phyloP scores from a whole-genome alignment of 2,113 vertebrate species.

The Synodontis membranacea region DNA sequence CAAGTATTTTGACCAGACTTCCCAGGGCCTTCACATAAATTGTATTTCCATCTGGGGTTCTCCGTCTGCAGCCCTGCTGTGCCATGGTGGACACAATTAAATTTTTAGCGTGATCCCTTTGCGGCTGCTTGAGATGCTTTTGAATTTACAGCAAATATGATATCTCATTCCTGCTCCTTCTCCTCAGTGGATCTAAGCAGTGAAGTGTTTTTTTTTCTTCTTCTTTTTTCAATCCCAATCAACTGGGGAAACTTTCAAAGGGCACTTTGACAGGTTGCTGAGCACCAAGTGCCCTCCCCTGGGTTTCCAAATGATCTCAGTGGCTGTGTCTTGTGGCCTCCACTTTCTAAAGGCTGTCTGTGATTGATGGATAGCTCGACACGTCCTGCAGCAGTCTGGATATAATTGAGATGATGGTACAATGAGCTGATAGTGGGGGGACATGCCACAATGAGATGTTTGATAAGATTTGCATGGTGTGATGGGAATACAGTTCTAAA shows the following conservation, averaged over 20 bases:
- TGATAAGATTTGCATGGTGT: constrained; percentile 44
- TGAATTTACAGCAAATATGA: constrained; percentile 20
- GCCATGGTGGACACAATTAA: constrained; percentile 1
- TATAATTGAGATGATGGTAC: constrained; percentile 35
- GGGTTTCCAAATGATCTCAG: constrained; percentile 20
- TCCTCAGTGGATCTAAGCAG: neutral
- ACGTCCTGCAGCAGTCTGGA: constrained; percentile 31
- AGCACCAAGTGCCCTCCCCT: neutral
- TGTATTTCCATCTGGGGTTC: neutral
- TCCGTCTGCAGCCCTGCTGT: neutral
- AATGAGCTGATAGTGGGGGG: constrained; percentile 26
- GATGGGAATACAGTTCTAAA: constrained; percentile 6
- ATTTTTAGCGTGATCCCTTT: neutral
- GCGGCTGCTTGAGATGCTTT: neutral
- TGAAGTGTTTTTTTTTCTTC: neutral
- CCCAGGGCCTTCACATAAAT: constrained; percentile 13
- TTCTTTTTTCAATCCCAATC: neutral
- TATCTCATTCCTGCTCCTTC: neutral
- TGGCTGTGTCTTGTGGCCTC: neutral
- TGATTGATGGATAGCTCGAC: constrained; percentile 35
- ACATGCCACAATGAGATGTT: constrained; percentile 9
- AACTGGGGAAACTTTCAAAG: constrained; percentile 23
- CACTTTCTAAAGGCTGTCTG: constrained; percentile 18
- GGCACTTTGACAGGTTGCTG: neutral
- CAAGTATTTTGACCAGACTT: constrained; percentile 32